Conservation (phyloP, 2,113 vertebrate genomes). For the Phrynosoma blainvillii region DNA sequence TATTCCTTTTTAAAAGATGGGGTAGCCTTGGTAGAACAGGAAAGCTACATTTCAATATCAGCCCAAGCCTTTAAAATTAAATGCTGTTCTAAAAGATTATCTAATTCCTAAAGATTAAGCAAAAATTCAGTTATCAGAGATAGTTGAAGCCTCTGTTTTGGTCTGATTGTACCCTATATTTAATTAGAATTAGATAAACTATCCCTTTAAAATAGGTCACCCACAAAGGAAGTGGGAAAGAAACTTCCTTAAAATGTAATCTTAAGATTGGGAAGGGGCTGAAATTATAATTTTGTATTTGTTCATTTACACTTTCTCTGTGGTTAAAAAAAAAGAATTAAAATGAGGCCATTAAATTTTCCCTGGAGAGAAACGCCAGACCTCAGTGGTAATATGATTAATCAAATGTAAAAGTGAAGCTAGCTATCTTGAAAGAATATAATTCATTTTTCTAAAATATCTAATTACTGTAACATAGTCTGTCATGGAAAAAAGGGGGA, state of each 20-base stretch:
- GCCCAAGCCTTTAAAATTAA: constrained; percentile 23
- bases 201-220: constrained; percentile 54
- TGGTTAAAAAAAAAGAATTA: constrained; percentile 69
- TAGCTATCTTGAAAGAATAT: constrained; percentile 62
- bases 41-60: not conserved
- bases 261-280: constrained; percentile 39
- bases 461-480: constrained; percentile 74
- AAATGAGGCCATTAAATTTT: constrained; percentile 77
- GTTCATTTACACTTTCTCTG: constrained; percentile 67
- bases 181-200: constrained; percentile 51
- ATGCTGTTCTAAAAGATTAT: constrained; percentile 19
- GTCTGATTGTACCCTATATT: constrained; percentile 53
- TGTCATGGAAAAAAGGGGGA: constrained; percentile 42
- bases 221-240: not conserved
- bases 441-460: constrained; percentile 74
- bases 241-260: constrained; percentile 51
- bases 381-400: constrained; percentile 73
- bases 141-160: constrained; percentile 58
- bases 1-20: not conserved
- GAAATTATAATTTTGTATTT: constrained; percentile 64
- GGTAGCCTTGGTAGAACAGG: not conserved
- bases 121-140: constrained; percentile 43
- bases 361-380: constrained; percentile 69
- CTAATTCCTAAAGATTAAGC: constrained; percentile 55
- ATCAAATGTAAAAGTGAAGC: constrained; percentile 74